phyloP scores from a whole-genome alignment of 2,113 vertebrate genomes.

The Chinchilla lanigera region DNA sequence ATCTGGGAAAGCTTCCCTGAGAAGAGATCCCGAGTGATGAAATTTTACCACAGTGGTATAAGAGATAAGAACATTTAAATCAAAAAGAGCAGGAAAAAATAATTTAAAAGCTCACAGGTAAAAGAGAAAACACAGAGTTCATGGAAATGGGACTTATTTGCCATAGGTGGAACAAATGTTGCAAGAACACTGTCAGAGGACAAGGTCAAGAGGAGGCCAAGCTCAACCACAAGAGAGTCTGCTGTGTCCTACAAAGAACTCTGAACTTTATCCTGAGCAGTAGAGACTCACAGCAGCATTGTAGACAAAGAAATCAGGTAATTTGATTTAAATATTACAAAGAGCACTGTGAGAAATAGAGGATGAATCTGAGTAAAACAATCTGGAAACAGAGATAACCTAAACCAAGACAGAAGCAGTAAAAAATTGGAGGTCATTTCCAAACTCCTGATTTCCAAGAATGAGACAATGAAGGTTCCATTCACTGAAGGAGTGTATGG shows the following conservation, averaged over 20 bases:
- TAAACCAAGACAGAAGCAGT: background rate
- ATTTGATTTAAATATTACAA: background rate
- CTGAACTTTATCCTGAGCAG: background rate
- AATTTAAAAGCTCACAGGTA: background rate
- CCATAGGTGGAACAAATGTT: accelerated
- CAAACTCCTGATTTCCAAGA: background rate
- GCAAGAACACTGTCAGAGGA: background rate
- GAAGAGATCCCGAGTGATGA: background rate
- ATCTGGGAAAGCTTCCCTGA: background rate
- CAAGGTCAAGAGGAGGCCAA: background rate
- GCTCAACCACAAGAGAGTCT: background rate
- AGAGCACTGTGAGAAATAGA: background rate
- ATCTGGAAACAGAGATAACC: background rate
- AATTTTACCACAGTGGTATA: background rate
- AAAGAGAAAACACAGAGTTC: background rate
- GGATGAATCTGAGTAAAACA: background rate
- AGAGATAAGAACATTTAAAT: background rate
- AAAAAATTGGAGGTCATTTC: background rate
- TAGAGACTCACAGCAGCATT: background rate
- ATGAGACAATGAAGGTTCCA: background rate
- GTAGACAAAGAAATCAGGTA: background rate
- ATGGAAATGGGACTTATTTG: background rate
- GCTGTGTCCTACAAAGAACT: background rate
- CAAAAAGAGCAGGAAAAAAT: background rate
- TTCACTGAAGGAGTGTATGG: background rate